These are phyloP conservation scores for Chaetogeoica ovagalla DNA, from an alignment of 2,888 invertebrate genomes.

Conservation along the genomic window DNA sequence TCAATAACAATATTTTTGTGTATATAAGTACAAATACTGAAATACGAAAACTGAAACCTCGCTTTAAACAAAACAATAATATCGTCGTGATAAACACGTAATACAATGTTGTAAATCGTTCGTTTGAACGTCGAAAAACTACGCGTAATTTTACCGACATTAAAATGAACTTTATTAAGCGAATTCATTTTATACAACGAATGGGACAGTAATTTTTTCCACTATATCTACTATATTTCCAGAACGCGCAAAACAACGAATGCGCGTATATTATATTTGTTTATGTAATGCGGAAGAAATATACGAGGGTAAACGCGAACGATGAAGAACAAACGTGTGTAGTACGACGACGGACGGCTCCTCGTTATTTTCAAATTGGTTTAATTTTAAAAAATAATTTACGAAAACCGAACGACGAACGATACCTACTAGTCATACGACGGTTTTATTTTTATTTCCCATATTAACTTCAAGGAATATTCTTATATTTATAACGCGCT, in stretches of 20 bases:
- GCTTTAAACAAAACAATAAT: background rate
- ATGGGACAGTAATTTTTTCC: background rate
- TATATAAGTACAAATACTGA: background rate
- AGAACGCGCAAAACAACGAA: background rate
- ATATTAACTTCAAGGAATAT: background rate
- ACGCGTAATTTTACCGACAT: too few relatives aligned
- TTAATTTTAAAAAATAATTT: constrained; percentile 7
- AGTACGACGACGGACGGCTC: too few relatives aligned
- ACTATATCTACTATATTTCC: background rate
- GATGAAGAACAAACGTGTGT: background rate
- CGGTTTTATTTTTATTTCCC: background rate
- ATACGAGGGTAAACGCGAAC: background rate
- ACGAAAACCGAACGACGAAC: background rate
- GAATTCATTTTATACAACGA: background rate
- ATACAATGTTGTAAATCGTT: too few relatives aligned
- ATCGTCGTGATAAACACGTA: too few relatives aligned
- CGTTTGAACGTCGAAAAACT: too few relatives aligned
- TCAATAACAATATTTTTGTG: background rate
- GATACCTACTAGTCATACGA: background rate
- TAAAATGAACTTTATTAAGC: too few relatives aligned
- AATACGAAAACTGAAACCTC: background rate
- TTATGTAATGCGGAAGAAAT: background rate
- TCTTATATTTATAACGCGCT: background rate
- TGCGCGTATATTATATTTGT: background rate
- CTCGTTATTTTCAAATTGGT: background rate